Evolutionary conservation across 2,888 invertebrate genomes (phyloP).

Genomic region (Ecliptopera silaceata): DNA sequence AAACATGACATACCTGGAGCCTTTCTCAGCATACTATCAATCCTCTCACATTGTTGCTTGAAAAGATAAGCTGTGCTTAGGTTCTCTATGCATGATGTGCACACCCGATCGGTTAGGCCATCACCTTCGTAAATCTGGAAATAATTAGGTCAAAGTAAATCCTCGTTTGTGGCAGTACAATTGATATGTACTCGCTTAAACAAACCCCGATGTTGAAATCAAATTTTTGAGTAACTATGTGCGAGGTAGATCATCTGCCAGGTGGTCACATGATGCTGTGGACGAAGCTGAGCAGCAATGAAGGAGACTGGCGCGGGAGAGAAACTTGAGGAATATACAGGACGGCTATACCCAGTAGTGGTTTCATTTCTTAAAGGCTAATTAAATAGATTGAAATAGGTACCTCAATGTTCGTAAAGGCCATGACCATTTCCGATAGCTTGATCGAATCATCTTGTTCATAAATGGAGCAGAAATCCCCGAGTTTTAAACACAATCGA

Average conservation of each 20-base stretch:
- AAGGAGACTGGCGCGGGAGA: too few species aligned
- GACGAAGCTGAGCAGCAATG: too few species aligned
- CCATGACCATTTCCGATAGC: slow-evolving; percentile 78
- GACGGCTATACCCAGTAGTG: too few species aligned
- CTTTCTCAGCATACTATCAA: slow-evolving; percentile 61
- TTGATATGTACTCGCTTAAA: not conserved
- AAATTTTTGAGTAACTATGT: too few species aligned
- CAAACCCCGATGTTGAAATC: too few species aligned
- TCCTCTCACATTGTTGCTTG: slow-evolving; percentile 74
- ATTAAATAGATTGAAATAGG: too few species aligned
- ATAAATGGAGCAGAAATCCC: slow-evolving; percentile 77
- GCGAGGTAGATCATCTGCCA: too few species aligned
- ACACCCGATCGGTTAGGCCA: slow-evolving; percentile 73
- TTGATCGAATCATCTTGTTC: slow-evolving; percentile 75
- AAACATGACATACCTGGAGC: slow-evolving; percentile 65
- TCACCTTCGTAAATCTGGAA: slow-evolving; percentile 72
- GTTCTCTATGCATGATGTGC: slow-evolving; percentile 74
- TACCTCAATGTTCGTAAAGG: slow-evolving; percentile 71
- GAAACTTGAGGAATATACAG: too few species aligned
- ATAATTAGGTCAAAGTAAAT: not conserved
- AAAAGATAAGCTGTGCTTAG: slow-evolving; percentile 76
- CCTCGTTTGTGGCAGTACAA: not conserved
- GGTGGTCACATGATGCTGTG: too few species aligned
- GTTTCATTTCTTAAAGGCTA: too few species aligned
- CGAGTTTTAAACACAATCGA: slow-evolving; percentile 73